A percentile compares a stretch with the other conserved stretches of the same genome.
Conservation (phyloP, 2,113 vertebrate genomes). For the Anhinga rufa region DNA sequence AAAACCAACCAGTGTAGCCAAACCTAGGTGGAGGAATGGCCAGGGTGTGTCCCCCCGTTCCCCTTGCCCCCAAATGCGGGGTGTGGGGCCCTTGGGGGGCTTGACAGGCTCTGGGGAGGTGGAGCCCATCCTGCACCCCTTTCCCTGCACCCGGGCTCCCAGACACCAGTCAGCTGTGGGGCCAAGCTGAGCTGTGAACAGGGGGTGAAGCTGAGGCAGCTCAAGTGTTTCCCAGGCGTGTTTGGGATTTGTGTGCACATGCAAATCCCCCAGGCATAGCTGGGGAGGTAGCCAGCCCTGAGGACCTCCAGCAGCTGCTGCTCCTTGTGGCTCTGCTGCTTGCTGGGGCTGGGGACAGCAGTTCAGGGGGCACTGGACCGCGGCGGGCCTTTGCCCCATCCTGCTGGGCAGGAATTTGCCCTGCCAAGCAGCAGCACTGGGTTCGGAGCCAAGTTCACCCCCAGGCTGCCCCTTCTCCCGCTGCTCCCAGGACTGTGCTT, state of each 20-base stretch:
- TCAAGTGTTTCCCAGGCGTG: not conserved
- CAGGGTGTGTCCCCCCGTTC: not conserved
- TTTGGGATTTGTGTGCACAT: not conserved
- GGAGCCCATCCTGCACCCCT: not conserved
- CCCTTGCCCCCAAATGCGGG: not conserved
- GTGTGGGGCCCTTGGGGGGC: accelerated
- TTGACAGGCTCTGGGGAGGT: not conserved
- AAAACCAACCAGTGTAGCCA: not conserved
- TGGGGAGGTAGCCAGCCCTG: not conserved
- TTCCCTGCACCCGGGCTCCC: accelerated
- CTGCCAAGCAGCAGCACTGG: not conserved
- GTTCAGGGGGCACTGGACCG: not conserved
- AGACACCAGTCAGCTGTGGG: not conserved
- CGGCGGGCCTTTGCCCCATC: not conserved
- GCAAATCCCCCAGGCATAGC: not conserved
- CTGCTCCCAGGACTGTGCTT: not conserved
- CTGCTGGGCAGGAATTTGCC: not conserved
- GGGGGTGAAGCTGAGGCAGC: not conserved
- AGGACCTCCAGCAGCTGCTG: accelerated
- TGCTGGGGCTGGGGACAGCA: accelerated
- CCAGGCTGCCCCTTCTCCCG: not conserved
- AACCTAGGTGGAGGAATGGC: not conserved
- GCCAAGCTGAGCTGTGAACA: not conserved
- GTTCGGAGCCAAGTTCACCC: not conserved
- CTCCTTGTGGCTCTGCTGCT: not conserved